Conservation (phyloP, 2,888 invertebrate genomes). For the Oscheius onirici region DNA sequence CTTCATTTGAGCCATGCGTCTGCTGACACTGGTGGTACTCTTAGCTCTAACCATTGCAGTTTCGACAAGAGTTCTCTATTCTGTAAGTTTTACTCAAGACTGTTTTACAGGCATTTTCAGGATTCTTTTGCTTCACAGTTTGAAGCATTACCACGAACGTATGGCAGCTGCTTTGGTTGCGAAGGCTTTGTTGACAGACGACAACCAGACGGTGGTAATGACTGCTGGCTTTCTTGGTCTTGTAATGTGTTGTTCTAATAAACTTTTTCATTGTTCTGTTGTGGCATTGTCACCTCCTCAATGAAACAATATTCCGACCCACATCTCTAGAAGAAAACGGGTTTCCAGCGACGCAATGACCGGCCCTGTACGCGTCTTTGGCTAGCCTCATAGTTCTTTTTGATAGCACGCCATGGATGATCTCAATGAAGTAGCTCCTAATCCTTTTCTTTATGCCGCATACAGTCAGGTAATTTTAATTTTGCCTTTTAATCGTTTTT, state of each 20-base stretch:
- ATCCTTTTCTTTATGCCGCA: neutral
- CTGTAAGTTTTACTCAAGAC: neutral
- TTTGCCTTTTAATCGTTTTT: neutral
- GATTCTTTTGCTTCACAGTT: neutral
- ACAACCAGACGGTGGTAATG: neutral
- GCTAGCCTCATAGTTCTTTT: too few species aligned
- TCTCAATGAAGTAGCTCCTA: neutral
- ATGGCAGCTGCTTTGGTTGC: constrained; percentile 5
- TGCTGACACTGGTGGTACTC: too few species aligned
- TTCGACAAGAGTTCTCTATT: neutral
- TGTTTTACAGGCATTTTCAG: neutral
- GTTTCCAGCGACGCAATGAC: too few species aligned
- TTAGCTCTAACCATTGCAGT: too few species aligned
- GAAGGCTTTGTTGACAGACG: constrained; percentile 1
- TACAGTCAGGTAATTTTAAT: constrained; percentile 6
- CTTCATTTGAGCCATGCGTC: too few species aligned
- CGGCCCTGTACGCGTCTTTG: too few species aligned
- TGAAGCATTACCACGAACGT: neutral
- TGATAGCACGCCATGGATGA: neutral
- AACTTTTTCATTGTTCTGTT: constrained; percentile 1
- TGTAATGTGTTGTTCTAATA: neutral
- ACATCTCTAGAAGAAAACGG: too few species aligned
- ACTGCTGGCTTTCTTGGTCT: neutral
- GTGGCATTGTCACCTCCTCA: neutral
- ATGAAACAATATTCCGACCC: too few species aligned